Percentiles rank a stretch among this genome's conserved stretches.
Evolutionary conservation across 2,888 invertebrate genomes (phyloP).

Genomic region (Eretmocerus hayati): DNA sequence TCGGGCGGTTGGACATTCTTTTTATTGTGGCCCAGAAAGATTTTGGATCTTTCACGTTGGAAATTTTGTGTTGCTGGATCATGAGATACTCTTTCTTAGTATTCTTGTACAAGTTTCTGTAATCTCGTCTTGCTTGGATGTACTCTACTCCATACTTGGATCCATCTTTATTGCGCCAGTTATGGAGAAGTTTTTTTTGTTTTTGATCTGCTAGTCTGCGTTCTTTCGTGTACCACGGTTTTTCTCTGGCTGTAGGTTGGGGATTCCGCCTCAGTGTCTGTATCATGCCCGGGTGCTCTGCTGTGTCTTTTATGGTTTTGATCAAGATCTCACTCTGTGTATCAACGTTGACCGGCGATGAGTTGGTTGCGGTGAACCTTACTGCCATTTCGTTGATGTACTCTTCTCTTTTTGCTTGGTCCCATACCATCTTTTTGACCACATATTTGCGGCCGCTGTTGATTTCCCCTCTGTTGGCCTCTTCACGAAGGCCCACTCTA

Average conservation of each 20-base stretch:
- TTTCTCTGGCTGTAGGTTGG: not conserved
- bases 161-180: not conserved
- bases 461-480: no score
- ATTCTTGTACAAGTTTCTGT: not conserved
- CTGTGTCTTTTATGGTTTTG: not conserved
- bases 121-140: not conserved
- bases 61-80: not conserved
- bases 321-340: not conserved
- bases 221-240: not conserved
- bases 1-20: not conserved
- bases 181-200: not conserved
- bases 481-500: not conserved
- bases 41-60: not conserved
- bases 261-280: not conserved
- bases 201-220: not conserved
- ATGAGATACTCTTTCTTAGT: not conserved
- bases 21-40: not conserved
- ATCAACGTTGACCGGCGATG: not conserved
- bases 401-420: not conserved
- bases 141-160: not conserved
- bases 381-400: not conserved
- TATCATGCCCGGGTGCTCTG: not conserved
- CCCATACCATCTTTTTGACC: not conserved
- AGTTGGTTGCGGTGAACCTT: not conserved
- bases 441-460: no score